A percentile compares a stretch with the other conserved stretches of the same genome.
Evolutionary conservation across 2,113 vertebrate species (phyloP).

Genomic region (Hyperopisus bebe): DNA sequence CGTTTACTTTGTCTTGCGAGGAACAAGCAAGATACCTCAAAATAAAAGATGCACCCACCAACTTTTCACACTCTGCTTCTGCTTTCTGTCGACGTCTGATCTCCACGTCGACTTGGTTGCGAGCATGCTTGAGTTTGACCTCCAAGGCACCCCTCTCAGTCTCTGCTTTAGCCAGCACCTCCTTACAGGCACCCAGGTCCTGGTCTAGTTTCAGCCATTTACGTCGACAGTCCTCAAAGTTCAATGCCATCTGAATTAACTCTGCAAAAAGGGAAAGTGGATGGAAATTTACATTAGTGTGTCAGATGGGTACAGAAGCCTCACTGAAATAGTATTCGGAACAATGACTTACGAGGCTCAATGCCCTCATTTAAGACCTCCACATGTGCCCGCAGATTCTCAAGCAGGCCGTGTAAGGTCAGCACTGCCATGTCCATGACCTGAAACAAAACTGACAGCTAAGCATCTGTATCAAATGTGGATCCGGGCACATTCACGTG

Average conservation of each 20-base stretch:
- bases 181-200: conserved; percentile 73
- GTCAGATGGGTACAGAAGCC: neutral
- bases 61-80: conserved; percentile 82
- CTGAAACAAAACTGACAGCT: conserved; percentile 30
- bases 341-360: conserved; percentile 76
- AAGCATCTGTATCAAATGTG: neutral
- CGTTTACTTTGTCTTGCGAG: neutral
- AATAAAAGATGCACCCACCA: conserved; percentile 65
- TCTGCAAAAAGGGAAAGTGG: conserved; percentile 52
- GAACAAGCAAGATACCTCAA: neutral
- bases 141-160: conserved; percentile 81
- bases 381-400: conserved; percentile 68
- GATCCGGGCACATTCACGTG: neutral
- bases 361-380: conserved; percentile 78
- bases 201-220: conserved; percentile 71
- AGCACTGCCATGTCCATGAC: conserved; percentile 68
- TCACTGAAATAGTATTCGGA: neutral
- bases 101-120: conserved; percentile 95
- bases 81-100: conserved; percentile 88
- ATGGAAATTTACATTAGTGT: neutral
- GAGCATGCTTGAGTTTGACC: conserved; percentile 93
- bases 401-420: conserved; percentile 67
- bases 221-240: conserved; percentile 80
- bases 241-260: conserved; percentile 83
- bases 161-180: conserved; percentile 78